phyloP scores from a whole-genome alignment of 2,797 vertebrate species.

The Acanthurus tractus region DNA sequence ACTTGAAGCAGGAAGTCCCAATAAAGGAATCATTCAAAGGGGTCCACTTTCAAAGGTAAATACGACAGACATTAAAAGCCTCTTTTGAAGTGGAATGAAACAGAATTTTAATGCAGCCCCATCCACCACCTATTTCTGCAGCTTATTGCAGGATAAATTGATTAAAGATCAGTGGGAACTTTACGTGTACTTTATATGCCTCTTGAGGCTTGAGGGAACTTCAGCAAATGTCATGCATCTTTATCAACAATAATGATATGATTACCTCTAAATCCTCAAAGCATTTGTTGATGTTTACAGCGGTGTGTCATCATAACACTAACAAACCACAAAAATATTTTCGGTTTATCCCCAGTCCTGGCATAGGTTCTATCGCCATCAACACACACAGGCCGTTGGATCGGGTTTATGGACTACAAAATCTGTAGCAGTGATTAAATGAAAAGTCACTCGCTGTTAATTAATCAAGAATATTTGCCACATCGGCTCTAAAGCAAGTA shows the following conservation, averaged over 20 bases:
- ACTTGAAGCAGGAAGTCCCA: slow-evolving; percentile 44
- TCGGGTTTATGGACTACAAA: slow-evolving; percentile 58
- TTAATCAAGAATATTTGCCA: slow-evolving; percentile 41
- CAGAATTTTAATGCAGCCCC: slow-evolving; percentile 69
- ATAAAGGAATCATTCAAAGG: slow-evolving; percentile 65
- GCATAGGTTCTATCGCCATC: slow-evolving; percentile 53
- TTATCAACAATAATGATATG: slow-evolving; percentile 73
- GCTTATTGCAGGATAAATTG: slow-evolving; percentile 72
- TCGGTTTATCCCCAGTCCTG: slow-evolving; percentile 67
- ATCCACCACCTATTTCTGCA: slow-evolving; percentile 56
- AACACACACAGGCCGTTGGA: slow-evolving; percentile 46
- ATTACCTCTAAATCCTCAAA: slow-evolving; percentile 74
- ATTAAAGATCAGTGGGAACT: slow-evolving; percentile 76
- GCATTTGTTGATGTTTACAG: slow-evolving; percentile 74
- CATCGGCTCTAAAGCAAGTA: slow-evolving; percentile 26
- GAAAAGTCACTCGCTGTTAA: slow-evolving; percentile 43
- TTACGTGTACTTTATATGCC: slow-evolving; percentile 46
- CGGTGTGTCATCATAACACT: slow-evolving; percentile 68
- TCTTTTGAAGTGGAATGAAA: slow-evolving; percentile 76
- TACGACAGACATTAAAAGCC: slow-evolving; percentile 69
- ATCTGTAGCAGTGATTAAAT: slow-evolving; percentile 50
- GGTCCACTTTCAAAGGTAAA: slow-evolving; percentile 70
- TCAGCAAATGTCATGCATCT: slow-evolving; percentile 75
- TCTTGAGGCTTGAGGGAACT: slow-evolving; percentile 64
- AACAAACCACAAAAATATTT: slow-evolving; percentile 64